These are phyloP conservation scores for Ochropleura leucogaster DNA, from an alignment of 2,888 invertebrate genomes.

Conservation along the genomic window DNA sequence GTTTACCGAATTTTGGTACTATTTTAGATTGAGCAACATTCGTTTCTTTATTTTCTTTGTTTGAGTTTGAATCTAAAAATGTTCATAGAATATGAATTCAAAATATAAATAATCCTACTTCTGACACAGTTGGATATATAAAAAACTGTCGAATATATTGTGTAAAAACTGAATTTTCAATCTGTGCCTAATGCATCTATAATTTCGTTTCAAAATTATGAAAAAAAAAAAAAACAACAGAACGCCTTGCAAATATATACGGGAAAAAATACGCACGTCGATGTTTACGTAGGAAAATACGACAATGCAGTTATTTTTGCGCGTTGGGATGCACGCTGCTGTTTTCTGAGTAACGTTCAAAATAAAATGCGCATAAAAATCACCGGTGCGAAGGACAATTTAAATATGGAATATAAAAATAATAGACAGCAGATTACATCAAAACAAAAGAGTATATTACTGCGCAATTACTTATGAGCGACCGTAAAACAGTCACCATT, in stretches of 20 bases:
- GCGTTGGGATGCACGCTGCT: not conserved
- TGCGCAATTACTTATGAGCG: not conserved
- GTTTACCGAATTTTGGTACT: constrained; percentile 73
- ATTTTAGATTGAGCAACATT: constrained; percentile 56
- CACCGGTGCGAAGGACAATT: not conserved
- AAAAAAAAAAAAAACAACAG: not conserved
- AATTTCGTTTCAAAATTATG: not conserved
- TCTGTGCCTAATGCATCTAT: not conserved
- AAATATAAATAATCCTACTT: not conserved
- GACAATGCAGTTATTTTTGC: not conserved
- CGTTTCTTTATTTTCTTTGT: constrained; percentile 35
- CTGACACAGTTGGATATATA: not conserved
- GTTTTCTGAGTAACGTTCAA: not conserved
- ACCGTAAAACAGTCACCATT: not conserved
- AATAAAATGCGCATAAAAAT: not conserved
- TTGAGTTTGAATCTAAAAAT: constrained; percentile 47
- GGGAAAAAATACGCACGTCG: not conserved
- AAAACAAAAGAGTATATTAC: constrained; percentile 1
- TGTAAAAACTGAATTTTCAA: not conserved
- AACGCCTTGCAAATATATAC: not conserved
- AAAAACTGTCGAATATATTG: too few species aligned
- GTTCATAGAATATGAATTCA: constrained; percentile 8
- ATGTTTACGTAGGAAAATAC: not conserved
- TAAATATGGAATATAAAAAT: not conserved
- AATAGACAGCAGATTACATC: not conserved